Evolutionary conservation across 2,113 vertebrate species (phyloP).

Genomic region (Peromyscus maniculatus): DNA sequence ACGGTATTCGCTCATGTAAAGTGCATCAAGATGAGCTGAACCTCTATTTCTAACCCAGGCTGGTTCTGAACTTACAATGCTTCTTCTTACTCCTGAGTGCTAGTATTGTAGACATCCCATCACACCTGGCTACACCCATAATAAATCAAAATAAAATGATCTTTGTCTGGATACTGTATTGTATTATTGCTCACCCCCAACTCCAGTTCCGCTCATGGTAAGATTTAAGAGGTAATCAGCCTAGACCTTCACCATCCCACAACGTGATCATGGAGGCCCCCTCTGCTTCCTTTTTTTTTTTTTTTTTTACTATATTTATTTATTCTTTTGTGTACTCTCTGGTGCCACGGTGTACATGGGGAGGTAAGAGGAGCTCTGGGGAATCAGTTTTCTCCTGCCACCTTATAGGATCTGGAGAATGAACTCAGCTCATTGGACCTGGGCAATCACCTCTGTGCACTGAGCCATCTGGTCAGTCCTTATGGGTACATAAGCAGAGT

Average conservation of each 20-base stretch:
- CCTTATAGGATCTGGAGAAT: background rate
- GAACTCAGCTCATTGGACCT: background rate
- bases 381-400: background rate
- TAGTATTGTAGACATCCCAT: background rate
- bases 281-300: background rate
- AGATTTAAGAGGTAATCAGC: background rate
- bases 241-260: background rate
- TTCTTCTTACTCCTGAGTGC: background rate
- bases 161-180: background rate
- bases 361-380: background rate
- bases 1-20: too few species aligned
- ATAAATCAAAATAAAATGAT: conserved; percentile 38
- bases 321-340: background rate
- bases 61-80: background rate
- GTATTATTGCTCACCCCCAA: background rate
- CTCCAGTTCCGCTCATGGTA: background rate
- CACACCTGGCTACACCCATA: background rate
- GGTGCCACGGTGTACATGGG: too few species aligned
- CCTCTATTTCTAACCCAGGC: background rate
- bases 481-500: background rate
- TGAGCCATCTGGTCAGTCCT: background rate
- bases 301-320: background rate
- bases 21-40: background rate
- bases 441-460: background rate
- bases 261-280: background rate